Base-by-base conservation (phyloP, 2,888 invertebrate species). In the Nycteola revayana region DNA sequence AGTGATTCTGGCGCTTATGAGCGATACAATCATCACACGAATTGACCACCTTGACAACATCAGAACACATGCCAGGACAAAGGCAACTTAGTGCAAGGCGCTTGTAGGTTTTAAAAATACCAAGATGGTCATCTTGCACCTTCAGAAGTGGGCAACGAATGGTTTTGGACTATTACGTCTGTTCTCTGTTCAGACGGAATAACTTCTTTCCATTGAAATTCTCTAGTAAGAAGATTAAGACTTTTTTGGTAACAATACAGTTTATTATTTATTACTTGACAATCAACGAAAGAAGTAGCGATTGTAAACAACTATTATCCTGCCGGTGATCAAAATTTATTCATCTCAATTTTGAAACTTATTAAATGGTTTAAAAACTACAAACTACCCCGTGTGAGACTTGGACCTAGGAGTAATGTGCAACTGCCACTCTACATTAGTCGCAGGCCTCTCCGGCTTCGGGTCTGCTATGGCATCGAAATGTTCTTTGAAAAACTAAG, bases 191-290 rank as follows among this genome's bases (percentile, higher is more conserved):
- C 54, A 0, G 0, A 1, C 0, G 57, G 51, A 1, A 60, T 10
- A 0, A 63, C 52, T 24, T 46, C 42, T 10, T 60, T 60, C 58
- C 60, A 63, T 0, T 33, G 34, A 21, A 59, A 58, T 4, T 31
- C 25, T 8, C 3, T 22, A 1, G 7, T 22, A 5, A 22, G 2
- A n/a, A 11, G 3, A 21, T 26, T 28, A 4, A 26, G 26, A 30
- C 14, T 37, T 26, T 54, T 54, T 3, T 25, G 27, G 1, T 22
- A 22, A 2, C 58, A n/a, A 22, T 34, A 63, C 0, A 60, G 22
- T 1, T 1, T 14, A 1, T 32, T 14, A 18, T 58, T 45, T 11
- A 35, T n/a, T 0, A 62, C 5, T 4, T 10, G n/a, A 6, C 36
- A 51, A 14, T 59, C 37, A 8, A 42, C 37, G 25, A 30, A 55